Base-by-base conservation (phyloP, 1,140 invertebrate genomes). In the Drosophila littoralis region DNA sequence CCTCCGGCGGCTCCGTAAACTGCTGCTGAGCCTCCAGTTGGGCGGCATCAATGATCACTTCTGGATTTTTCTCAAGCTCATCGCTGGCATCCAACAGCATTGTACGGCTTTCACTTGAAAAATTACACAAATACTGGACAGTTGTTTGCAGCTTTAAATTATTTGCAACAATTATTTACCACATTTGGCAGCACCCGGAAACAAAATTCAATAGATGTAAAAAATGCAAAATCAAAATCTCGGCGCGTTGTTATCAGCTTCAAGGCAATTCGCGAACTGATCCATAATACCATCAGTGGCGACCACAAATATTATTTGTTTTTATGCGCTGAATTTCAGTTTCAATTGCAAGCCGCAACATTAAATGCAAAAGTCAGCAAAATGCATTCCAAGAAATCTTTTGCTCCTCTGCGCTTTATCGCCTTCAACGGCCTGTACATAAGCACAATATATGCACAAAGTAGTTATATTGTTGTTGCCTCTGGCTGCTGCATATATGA, bases 91-190 rank as follows among this genome's bases (percentile, higher is more conserved):
- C 50, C 13, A 75, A 7, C 6, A 81, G 33, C 12, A 65, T 40
- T 54, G 61, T 22, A 13, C 35, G 28, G 17, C 52, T 35, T 43
- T 75, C 38, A 75, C 79, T 22, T 67, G 46, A 52, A 35, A 57
- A 12, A 50, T 7, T 38, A 17, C 7, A 48, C 10, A 15, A 12
- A 48, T 60, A n/a, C 13, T 10, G 22, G 52, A 55, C 32, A 7
- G 2, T 13, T 55, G 15, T 13, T 6, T 12, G 1, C 17, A 28
- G 22, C n/a, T 15, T 45, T 8, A 45, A 15, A 13, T 15, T 45
- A 40, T 12, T 50, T 54, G 45, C 0, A 33, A 17, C 32, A 8
- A n/a, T 50, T 51, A 33, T 52, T 69, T 65, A 72, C 69, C 69
- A 48, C 69, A 72, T 72, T 35, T 43, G 15, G 17, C 9, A 42